A percentile compares a stretch with the other conserved stretches of the same genome.
Conservation (phyloP, 2,888 invertebrate species). For the Parasteatoda lunata region DNA sequence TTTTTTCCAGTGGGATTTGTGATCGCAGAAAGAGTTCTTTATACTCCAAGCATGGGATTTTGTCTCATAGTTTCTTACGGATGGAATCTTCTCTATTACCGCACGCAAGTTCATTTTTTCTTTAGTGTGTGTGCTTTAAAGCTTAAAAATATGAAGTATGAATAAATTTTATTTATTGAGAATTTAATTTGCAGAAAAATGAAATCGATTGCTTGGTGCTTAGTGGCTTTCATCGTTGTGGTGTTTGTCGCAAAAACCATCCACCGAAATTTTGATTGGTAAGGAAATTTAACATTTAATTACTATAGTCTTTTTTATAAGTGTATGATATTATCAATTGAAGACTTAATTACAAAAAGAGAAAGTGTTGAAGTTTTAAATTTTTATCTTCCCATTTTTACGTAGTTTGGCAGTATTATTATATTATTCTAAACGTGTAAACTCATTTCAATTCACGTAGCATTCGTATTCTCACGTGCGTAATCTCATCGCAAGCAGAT, state of each 20-base stretch:
- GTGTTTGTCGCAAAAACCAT: conserved; percentile 90
- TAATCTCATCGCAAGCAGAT: no score
- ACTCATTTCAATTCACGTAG: no score
- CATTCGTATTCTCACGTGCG: no score
- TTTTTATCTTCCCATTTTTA: no score
- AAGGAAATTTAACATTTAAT: conserved; percentile 11
- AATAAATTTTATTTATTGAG: neutral
- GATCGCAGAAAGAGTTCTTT: conserved; percentile 93
- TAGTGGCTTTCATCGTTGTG: conserved; percentile 81
- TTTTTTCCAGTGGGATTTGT: conserved; percentile 99
- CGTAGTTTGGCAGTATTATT: no score
- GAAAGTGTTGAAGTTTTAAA: no score
- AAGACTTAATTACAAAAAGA: neutral
- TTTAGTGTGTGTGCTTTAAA: neutral
- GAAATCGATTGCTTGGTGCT: conserved; percentile 51
- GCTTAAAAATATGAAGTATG: neutral
- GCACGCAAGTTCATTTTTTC: conserved; percentile 34
- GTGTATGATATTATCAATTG: neutral
- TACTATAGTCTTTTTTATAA: neutral
- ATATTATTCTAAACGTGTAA: no score
- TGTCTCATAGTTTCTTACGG: conserved; percentile 93
- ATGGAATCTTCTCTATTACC: conserved; percentile 76
- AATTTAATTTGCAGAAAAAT: conserved; percentile 21
- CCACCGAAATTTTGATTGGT: conserved; percentile 92
- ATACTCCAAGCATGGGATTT: conserved; percentile 98